A percentile compares a stretch with the other conserved stretches of the same genome.
These are phyloP conservation scores for Bostrychus sinensis DNA, from an alignment of 2,113 vertebrate genomes.

Conservation along the genomic window DNA sequence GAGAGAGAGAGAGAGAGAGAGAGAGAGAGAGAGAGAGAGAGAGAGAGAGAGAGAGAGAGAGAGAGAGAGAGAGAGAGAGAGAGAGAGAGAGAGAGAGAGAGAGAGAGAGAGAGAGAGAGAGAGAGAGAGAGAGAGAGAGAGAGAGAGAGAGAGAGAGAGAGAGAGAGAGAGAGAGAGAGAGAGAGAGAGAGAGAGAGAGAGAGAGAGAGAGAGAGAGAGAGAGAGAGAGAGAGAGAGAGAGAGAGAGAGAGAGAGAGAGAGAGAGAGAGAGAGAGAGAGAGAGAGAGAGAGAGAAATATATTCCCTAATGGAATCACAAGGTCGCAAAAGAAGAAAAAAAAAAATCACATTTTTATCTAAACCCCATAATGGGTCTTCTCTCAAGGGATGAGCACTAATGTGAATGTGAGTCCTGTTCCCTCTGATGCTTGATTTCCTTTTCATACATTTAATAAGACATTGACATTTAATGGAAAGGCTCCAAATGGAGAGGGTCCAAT, in stretches of 20 bases:
- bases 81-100: conserved; percentile 19
- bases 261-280: conserved; percentile 21
- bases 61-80: conserved; percentile 22
- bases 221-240: conserved; percentile 19
- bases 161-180: conserved; percentile 22
- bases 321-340: conserved; percentile 60
- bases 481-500: conserved; percentile 67
- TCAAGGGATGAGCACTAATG: conserved; percentile 70
- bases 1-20: conserved; percentile 19
- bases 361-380: conserved; percentile 71
- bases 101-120: conserved; percentile 22
- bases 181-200: conserved; percentile 19
- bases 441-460: conserved; percentile 74
- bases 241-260: conserved; percentile 22
- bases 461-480: conserved; percentile 72
- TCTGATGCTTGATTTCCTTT: conserved; percentile 68
- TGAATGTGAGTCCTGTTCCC: conserved; percentile 58
- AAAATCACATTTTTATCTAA: conserved; percentile 66
- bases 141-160: conserved; percentile 19
- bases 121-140: conserved; percentile 21
- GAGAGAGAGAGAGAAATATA: conserved; percentile 35
- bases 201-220: conserved; percentile 22
- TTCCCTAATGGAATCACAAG: conserved; percentile 78
- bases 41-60: conserved; percentile 19
- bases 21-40: conserved; percentile 22